Conservation (phyloP, 1,140 invertebrate species). For the Papilio xuthus region DNA sequence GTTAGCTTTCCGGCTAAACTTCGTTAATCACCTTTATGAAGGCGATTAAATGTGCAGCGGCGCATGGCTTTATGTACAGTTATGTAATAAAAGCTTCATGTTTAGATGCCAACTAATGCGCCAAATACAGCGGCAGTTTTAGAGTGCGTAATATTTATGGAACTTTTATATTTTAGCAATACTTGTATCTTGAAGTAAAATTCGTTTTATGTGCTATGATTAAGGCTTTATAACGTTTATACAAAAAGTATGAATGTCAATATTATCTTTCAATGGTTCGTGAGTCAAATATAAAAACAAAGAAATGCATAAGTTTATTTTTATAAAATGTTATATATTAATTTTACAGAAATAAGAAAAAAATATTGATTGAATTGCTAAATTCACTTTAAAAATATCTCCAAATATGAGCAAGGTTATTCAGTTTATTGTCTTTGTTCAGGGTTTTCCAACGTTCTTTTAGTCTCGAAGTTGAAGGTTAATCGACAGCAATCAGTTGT, state of each 20-base stretch:
- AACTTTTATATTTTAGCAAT: too few relatives aligned
- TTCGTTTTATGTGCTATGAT: too few relatives aligned
- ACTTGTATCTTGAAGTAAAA: too few relatives aligned
- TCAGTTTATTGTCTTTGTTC: constrained; percentile 12
- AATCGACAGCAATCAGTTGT: constrained; percentile 10
- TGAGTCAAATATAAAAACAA: not conserved
- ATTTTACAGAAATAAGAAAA: not conserved
- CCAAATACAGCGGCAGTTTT: not conserved
- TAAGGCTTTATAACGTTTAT: too few relatives aligned
- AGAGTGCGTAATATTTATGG: not conserved
- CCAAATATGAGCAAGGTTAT: constrained; percentile 17
- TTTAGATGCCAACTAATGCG: constrained; percentile 7
- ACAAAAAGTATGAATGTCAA: too few relatives aligned
- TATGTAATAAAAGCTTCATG: constrained; percentile 15
- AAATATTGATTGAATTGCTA: not conserved
- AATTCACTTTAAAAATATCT: constrained; percentile 19
- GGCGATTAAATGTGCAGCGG: constrained; percentile 15
- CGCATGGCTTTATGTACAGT: constrained; percentile 12
- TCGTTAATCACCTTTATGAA: constrained; percentile 6
- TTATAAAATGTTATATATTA: not conserved
- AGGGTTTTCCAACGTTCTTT: constrained; percentile 17
- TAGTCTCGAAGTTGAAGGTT: constrained; percentile 13
- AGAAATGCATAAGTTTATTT: not conserved
- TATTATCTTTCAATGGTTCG: too few relatives aligned
- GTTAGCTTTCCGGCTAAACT: constrained; percentile 3